Evolutionary conservation across 2,113 vertebrate genomes (phyloP), one percentile per base, ranked within the genome.

Genomic region (Rostratula benghalensis): DNA sequence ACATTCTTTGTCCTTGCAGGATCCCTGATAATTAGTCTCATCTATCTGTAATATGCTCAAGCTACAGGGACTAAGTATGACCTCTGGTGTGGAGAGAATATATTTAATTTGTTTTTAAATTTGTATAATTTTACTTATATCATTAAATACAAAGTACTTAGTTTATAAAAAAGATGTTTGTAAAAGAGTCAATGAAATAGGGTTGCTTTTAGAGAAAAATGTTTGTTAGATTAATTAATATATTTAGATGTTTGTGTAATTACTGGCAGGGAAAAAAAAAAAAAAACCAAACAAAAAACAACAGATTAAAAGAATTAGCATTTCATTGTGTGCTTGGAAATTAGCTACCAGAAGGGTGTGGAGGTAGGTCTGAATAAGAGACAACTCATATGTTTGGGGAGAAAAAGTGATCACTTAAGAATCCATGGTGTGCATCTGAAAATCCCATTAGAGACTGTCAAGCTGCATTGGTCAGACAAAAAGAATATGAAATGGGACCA

Each of bases 391-490:
- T 97, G 91, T 97, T 97, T 97, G 97, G 90, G 97, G 93, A 97
- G 96, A 97, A 97, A 97, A 97, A 97, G 96, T 93, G 89, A 97
- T 97, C 88, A 96, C 95, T 97, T 98, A 93, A 96, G 97, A 98
- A 97, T 95, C 96, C 96, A 96, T 96, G 93, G 94, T 97, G 95
- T 97, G 93, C 95, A 98, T 97, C 97, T 97, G 94, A 98, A 96
- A 97, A 98, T 97, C 96, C 95, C 97, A 97, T 98, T 97, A 97
- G 95, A 95, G 95, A 92, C 69, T 97, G 96, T 97, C 96, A 97
- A 97, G 94, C 96, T 94, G 94, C 93, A 97, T 97, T 98, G 97
- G 84, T 97, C 97, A 97, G 96, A 97, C 93, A 97, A 97, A 98
- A 94, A 93, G 95, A 96, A 94, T 85, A 97, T 94, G 88, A 96